phyloP scores from a whole-genome alignment of 1,140 invertebrate genomes.

The Zaprionus ornatus region DNA sequence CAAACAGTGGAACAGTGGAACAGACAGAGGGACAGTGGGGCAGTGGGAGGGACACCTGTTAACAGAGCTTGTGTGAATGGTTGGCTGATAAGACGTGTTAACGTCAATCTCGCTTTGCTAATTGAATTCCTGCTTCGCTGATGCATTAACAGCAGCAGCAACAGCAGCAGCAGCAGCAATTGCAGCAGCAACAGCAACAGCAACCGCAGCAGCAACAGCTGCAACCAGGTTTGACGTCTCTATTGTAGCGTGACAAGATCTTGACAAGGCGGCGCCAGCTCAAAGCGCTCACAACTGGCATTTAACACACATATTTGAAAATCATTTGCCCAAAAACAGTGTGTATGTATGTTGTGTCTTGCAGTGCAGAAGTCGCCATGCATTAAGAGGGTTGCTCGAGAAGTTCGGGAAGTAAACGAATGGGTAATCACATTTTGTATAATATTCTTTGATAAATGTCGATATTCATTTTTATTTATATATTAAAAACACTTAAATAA shows the following conservation, averaged over 20 bases:
- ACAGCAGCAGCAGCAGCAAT: constrained; percentile 1
- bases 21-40: not conserved
- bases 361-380: not conserved
- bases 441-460: too few relatives aligned
- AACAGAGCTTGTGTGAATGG: not conserved
- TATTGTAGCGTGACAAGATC: constrained; percentile 68
- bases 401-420: not conserved
- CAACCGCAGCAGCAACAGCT: constrained; percentile 12
- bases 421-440: too few relatives aligned
- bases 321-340: constrained; percentile 13
- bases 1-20: not conserved
- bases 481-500: not conserved
- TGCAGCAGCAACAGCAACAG: not conserved
- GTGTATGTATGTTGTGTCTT: not conserved
- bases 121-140: constrained; percentile 35
- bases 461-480: too few relatives aligned
- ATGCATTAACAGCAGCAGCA: constrained; percentile 15
- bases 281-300: constrained; percentile 35
- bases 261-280: constrained; percentile 40
- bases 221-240: constrained; percentile 56
- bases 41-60: constrained; percentile 17
- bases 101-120: constrained; percentile 34
- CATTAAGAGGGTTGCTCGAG: not conserved
- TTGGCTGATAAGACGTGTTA: constrained; percentile 41
- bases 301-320: constrained; percentile 27